Evolutionary conservation across 2,888 invertebrate genomes (phyloP).

Genomic region (Cinara cedri): DNA sequence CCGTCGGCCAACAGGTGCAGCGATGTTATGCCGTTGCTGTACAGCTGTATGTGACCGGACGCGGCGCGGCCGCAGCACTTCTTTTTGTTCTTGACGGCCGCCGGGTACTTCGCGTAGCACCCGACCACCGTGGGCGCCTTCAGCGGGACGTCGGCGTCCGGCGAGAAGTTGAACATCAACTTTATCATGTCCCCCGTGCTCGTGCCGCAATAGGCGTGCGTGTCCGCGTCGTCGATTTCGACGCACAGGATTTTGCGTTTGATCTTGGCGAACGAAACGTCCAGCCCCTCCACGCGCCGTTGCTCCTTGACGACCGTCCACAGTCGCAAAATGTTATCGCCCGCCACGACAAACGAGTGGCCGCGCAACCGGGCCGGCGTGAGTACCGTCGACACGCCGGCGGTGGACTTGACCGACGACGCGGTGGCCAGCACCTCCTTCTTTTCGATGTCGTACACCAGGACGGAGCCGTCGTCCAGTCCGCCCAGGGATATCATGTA

Average conservation of each 20-base stretch:
- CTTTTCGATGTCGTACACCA: slow-evolving; percentile 79
- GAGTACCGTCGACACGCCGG: slow-evolving; percentile 73
- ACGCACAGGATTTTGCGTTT: slow-evolving; percentile 78
- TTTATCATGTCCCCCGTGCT: slow-evolving; percentile 77
- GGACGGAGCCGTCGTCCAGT: slow-evolving; percentile 85
- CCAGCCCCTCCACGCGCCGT: slow-evolving; percentile 73
- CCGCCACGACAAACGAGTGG: slow-evolving; percentile 75
- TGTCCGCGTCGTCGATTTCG: slow-evolving; percentile 68
- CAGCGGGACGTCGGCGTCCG: slow-evolving; percentile 64
- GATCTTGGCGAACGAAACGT: slow-evolving; percentile 73
- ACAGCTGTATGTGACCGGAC: neutral
- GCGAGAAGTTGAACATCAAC: slow-evolving; percentile 60
- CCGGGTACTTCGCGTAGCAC: slow-evolving; percentile 71
- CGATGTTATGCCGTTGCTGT: slow-evolving; percentile 41
- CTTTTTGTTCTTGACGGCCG: slow-evolving; percentile 62
- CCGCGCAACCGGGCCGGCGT: slow-evolving; percentile 67
- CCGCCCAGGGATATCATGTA: slow-evolving; percentile 88
- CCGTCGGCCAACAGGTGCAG: slow-evolving; percentile 22
- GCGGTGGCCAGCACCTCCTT: slow-evolving; percentile 65
- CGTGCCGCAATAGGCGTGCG: slow-evolving; percentile 84
- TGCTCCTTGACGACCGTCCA: slow-evolving; percentile 77
- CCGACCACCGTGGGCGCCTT: slow-evolving; percentile 70
- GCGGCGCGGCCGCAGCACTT: neutral
- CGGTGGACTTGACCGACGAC: slow-evolving; percentile 71
- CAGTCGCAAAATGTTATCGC: slow-evolving; percentile 74